Base-by-base conservation (phyloP, 2,888 invertebrate genomes). In the Hipparchia sbordonii region DNA sequence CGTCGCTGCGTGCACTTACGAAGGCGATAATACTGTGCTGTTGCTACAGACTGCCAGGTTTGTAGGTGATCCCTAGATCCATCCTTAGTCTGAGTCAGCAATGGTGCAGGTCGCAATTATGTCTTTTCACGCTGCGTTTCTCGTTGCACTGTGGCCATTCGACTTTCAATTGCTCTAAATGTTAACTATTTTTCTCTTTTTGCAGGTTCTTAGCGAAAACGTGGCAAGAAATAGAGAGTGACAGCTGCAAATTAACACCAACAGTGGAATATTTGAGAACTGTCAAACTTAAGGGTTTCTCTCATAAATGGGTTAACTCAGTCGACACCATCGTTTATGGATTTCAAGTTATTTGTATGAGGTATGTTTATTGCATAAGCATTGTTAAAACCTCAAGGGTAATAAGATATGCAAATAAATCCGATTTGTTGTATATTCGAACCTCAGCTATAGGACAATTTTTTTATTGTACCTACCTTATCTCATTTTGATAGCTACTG, bases 1-100 rank as follows among this genome's bases (percentile, higher is more conserved):
- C 6, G 97, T 97, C 0, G 98, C 98, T 0, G 96, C 97, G 60
- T 97, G 97, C 84, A 99, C 98, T 0, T 99, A 99, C 82, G 99
- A 99, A 90, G 99, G 99, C 0, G 99, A 99, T 88, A 99, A 99
- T 85, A 98, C 98, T 0, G 99, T 99, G 2, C 93, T 99, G 84
- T 90, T 97, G 68, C 91, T 99, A 67, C 99, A 99, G 91, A 97
- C 98, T 0, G 98, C 98, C 0, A 95, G 97, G 95, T 95, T 52
- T 12, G 54, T 13, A 12, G 2, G 39, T 39, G 39, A 2, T 23
- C 23, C 1, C 23, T 23, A 23, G 23, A 23, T 23, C 23, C 23
- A 23, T 23, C 23, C 23, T 23, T 23, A 23, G 23, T 23, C 0
- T 39, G 39, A 39, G 39, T 39, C 39, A 39, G 39, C 39, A 4